Conservation (phyloP, 1,140 invertebrate species). For the Chlorops oryzae region DNA sequence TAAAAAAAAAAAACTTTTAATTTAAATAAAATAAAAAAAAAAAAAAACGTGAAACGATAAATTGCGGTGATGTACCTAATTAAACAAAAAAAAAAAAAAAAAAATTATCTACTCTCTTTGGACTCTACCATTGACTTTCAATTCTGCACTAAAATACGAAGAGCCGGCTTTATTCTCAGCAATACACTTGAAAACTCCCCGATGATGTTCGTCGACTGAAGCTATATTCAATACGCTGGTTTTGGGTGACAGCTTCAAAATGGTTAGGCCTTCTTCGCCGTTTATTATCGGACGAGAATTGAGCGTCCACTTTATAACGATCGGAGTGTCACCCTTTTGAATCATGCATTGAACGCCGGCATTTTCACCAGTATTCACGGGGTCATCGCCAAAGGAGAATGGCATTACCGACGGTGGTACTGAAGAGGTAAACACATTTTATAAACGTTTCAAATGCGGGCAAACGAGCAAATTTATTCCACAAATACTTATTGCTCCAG, state of each 20-base stretch:
- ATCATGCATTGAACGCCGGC: slow-evolving; percentile 65
- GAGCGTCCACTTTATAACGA: slow-evolving; percentile 61
- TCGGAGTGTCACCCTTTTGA: slow-evolving; percentile 66
- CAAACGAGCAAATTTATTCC: no score
- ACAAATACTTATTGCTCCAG: no score
- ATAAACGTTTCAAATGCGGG: no score
- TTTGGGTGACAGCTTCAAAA: slow-evolving; percentile 59
- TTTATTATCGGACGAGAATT: slow-evolving; percentile 40
- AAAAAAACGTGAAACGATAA: background rate
- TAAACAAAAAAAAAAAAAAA: slow-evolving; percentile 1
- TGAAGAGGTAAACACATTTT: slow-evolving; percentile 22
- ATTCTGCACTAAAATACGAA: slow-evolving; percentile 51
- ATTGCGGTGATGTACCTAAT: no score
- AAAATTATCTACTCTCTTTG: slow-evolving; percentile 4
- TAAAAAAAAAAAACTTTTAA: background rate
- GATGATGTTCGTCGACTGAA: slow-evolving; percentile 50
- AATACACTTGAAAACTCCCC: slow-evolving; percentile 61
- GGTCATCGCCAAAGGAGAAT: slow-evolving; percentile 64
- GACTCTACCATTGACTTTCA: slow-evolving; percentile 55
- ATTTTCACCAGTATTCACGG: slow-evolving; percentile 68
- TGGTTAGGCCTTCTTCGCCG: slow-evolving; percentile 51
- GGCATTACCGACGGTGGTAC: slow-evolving; percentile 52
- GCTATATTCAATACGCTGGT: slow-evolving; percentile 61
- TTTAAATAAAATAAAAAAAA: background rate
- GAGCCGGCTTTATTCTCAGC: slow-evolving; percentile 55